Evolutionary conservation across 2,797 vertebrate species (phyloP), one percentile per base, ranked within the genome.

Genomic region (Alauda arvensis): DNA sequence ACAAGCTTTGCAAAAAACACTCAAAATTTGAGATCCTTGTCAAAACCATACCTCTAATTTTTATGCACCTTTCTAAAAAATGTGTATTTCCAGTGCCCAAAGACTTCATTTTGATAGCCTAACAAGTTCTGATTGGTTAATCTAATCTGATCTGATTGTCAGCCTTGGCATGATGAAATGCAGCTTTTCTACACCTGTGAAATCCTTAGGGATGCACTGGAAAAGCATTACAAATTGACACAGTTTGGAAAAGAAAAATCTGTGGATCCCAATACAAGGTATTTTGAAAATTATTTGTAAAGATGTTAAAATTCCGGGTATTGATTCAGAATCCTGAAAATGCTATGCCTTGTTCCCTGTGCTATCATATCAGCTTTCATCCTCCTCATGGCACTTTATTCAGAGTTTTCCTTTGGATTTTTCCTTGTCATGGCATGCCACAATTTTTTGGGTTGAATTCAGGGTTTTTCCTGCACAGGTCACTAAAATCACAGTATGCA

Each of bases 241-340:
- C 0, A 1, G 2, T 55, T 24, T 59, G 42, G 31, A 9, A 75
- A 81, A 77, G 18, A 6, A 81, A 74, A 16, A 4, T 16, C 13
- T 6, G 15, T 0, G 0, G n/a, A 60, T 52, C 26, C 8, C 8
- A 74, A 7, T 4, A 37, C 1, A 11, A 65, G 15, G 11, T 6
- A 24, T 17, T 71, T 34, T 65, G 23, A n/a, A 76, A 79, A 57
- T 39, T 51, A 29, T 28, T 65, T 2, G 15, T 19, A 28, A 4
- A 53, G 9, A 46, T 21, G 24, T 23, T 79, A 33, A 20, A 84
- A 81, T 31, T 34, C 53, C 26, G 69, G 15, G 17, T 43, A 59
- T 34, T 48, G 25, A 55, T 57, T 69, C 56, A 82, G 34, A 81
- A 53, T 43, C 34, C 46, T 77, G 69, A 53, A 63, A 76, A 56